Percentiles rank a stretch among this genome's conserved stretches.
Conservation (phyloP, 2,888 invertebrate genomes). For the Euplagia quadripunctaria region DNA sequence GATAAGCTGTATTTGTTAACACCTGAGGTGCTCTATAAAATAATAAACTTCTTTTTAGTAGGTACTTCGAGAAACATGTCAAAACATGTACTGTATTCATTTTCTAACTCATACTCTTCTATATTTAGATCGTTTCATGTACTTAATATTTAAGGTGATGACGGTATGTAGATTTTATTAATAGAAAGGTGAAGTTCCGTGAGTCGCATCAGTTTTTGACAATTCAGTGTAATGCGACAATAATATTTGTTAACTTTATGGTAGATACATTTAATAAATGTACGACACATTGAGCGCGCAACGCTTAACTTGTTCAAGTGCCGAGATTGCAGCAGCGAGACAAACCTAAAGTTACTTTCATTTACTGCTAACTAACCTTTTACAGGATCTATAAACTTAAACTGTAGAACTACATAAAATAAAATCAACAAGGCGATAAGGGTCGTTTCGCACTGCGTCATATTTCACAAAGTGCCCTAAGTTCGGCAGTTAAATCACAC, state of each 20-base stretch:
- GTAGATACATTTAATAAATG: no score
- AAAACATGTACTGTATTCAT: neutral
- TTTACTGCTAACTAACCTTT: neutral
- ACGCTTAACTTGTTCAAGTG: neutral
- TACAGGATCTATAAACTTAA: constrained; percentile 9
- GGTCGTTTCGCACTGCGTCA: constrained; percentile 79
- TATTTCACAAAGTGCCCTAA: constrained; percentile 86
- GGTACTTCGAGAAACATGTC: neutral
- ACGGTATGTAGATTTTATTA: neutral
- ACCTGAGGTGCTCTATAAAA: constrained; percentile 51
- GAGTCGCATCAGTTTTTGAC: neutral
- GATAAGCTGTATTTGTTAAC: constrained; percentile 54
- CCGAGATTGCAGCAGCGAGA: neutral
- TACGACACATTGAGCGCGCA: no score
- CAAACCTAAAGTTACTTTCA: no score
- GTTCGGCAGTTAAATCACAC: constrained; percentile 83
- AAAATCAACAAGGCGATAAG: constrained; percentile 76
- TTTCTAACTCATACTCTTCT: neutral
- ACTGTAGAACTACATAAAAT: constrained; percentile 56
- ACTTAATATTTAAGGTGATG: neutral
- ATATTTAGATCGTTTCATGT: neutral
- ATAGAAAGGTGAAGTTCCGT: neutral
- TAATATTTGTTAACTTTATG: no score
- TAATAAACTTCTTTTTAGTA: constrained; percentile 1
- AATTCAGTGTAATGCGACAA: neutral